Base-by-base conservation (phyloP, 2,113 vertebrate species). In the Struthio camelus region DNA sequence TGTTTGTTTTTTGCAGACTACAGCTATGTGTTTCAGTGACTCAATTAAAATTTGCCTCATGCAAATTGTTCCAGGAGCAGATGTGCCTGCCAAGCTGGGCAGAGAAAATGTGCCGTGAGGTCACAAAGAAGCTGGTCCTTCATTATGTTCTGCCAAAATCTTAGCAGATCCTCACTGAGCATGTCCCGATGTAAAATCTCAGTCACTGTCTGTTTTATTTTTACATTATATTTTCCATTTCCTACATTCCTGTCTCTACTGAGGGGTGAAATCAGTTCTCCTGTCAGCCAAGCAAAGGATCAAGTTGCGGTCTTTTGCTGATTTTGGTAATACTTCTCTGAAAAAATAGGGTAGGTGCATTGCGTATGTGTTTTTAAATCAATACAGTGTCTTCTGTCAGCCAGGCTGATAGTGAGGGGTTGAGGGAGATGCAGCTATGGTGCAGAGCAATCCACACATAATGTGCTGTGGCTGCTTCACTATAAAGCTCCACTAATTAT, bases 31-130 rank as follows among this genome's bases (percentile, higher is more conserved):
- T 96, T 95, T 96, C 89, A 85, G 78, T 75, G 67, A 71, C 81
- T 95, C 82, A 93, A 94, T 95, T 97, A 96, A 96, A 95, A 97
- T 88, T 91, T 92, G 80, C 82, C 59, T 96, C 77, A 94, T 97
- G 89, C 65, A 96, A 81, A 93, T 96, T 93, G 32, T 93, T 95
- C 56, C n/a, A 88, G 86, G 70, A 96, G 87, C 95, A 97, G 90
- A 96, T 97, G 93, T 86, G 94, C 89, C 86, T 96, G 90, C 93
- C 87, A 93, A 92, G 80, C 94, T 94, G 87, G 94, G 91, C 80
- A 96, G 91, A 89, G 84, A 87, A 94, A 95, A 91, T 84, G 89
- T 91, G 54, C 85, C 91, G 64, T 4, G 61, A 96, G 96, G 94
- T 97, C 95, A 97, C 82, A 90, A 85, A 83, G 91, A 95, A 87